Evolutionary conservation across 2,113 vertebrate species (phyloP).

Genomic region (Leptodactylus fuscus): DNA sequence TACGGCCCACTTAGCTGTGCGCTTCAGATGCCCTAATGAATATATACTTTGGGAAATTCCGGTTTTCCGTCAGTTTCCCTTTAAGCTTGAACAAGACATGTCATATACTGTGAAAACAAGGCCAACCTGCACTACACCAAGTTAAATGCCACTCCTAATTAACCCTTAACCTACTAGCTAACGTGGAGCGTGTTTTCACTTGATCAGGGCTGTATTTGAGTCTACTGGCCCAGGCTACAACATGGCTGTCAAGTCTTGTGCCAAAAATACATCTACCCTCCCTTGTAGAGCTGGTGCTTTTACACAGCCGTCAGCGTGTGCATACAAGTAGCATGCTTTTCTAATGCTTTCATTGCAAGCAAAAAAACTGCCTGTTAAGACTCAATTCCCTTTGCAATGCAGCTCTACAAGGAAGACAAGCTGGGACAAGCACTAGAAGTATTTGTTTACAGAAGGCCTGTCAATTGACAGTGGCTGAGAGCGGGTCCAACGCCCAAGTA

Average conservation of each 20-base stretch:
- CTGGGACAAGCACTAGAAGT: neutral
- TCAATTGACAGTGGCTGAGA: neutral
- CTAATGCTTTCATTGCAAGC: neutral
- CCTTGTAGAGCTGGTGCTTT: neutral
- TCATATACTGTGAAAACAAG: no score
- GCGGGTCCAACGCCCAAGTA: conserved; percentile 28
- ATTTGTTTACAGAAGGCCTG: conserved; percentile 48
- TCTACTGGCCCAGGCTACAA: neutral
- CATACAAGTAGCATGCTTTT: conserved; percentile 2
- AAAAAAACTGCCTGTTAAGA: neutral
- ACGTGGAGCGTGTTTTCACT: neutral
- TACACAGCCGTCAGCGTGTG: neutral
- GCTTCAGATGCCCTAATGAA: no score
- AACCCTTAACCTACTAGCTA: neutral
- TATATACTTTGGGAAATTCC: no score
- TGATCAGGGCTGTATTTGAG: neutral
- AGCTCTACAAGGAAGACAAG: conserved; percentile 14
- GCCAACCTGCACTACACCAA: no score
- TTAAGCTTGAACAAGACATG: no score
- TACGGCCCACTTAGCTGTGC: no score
- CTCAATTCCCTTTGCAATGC: conserved; percentile 11
- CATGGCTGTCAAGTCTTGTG: neutral
- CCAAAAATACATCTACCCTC: neutral
- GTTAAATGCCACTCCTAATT: neutral
- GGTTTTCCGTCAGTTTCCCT: no score